Evolutionary conservation across 2,797 vertebrate genomes (phyloP).

Genomic region (Xerus rutilus): DNA sequence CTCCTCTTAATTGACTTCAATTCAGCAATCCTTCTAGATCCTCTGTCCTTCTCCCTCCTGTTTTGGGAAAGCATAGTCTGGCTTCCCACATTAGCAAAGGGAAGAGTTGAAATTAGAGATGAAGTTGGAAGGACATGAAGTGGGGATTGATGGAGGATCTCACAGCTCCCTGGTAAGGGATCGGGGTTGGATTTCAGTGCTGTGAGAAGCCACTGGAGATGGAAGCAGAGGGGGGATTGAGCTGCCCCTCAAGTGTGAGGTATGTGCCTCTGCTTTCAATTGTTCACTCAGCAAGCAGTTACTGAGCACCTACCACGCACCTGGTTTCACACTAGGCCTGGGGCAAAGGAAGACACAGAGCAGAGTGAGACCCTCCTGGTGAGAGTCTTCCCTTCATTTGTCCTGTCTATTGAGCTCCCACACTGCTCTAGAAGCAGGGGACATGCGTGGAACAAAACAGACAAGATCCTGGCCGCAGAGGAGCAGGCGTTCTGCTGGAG

Average conservation of each 20-base stretch:
- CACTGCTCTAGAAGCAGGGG: background rate
- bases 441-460: background rate
- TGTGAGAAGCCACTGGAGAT: background rate
- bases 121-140: background rate
- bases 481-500: background rate
- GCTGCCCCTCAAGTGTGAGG: background rate
- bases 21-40: background rate
- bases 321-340: background rate
- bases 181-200: background rate
- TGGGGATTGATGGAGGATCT: no score
- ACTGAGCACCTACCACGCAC: background rate
- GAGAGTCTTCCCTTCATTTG: background rate
- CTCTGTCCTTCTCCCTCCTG: no score
- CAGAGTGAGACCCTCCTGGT: background rate
- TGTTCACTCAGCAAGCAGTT: background rate
- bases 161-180: accelerated
- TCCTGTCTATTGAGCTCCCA: no score
- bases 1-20: no score
- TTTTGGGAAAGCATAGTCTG: no score
- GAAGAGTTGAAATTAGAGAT: background rate
- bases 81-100: background rate
- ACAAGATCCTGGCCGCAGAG: background rate
- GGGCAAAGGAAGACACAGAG: background rate
- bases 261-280: background rate
- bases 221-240: background rate